Evolutionary conservation across 2,888 invertebrate genomes (phyloP).

Genomic region (Gandaritis pyraliata): DNA sequence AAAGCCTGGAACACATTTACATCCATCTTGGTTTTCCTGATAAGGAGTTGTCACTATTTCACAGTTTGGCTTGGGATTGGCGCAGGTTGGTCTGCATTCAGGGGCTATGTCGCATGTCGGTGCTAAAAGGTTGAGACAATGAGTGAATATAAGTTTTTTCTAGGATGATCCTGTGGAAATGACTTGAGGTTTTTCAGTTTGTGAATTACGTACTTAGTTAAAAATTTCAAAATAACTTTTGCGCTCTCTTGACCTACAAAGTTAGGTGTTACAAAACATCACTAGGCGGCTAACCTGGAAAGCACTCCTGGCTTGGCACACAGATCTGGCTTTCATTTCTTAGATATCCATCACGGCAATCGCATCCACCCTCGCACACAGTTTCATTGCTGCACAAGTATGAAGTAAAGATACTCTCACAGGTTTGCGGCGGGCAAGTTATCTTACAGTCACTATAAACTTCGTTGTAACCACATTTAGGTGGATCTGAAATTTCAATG

Average conservation of each 20-base stretch:
- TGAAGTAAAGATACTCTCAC: slow-evolving; percentile 35
- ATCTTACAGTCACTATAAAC: slow-evolving; percentile 30
- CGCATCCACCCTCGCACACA: slow-evolving; percentile 42
- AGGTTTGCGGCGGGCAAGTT: slow-evolving; percentile 45
- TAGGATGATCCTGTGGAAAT: no score
- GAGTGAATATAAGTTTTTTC: background rate
- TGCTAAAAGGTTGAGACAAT: background rate
- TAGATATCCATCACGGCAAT: slow-evolving; percentile 40
- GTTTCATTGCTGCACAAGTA: slow-evolving; percentile 22
- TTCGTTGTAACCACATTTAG: slow-evolving; percentile 45
- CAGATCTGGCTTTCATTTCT: slow-evolving; percentile 47
- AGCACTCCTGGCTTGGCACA: slow-evolving; percentile 41
- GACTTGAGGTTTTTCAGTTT: no score
- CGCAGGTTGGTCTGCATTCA: slow-evolving; percentile 43
- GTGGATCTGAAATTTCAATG: slow-evolving; percentile 32
- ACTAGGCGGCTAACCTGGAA: slow-evolving; percentile 20
- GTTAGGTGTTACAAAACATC: no score
- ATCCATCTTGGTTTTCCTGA: slow-evolving; percentile 33
- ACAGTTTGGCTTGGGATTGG: slow-evolving; percentile 33
- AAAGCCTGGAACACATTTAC: slow-evolving; percentile 43
- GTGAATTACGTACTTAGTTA: no score
- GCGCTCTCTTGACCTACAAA: background rate
- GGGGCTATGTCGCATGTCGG: slow-evolving; percentile 28
- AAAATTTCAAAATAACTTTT: background rate
- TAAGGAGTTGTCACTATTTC: slow-evolving; percentile 1